phyloP scores from a whole-genome alignment of 2,888 invertebrate genomes.

The Latrodectus hesperus region DNA sequence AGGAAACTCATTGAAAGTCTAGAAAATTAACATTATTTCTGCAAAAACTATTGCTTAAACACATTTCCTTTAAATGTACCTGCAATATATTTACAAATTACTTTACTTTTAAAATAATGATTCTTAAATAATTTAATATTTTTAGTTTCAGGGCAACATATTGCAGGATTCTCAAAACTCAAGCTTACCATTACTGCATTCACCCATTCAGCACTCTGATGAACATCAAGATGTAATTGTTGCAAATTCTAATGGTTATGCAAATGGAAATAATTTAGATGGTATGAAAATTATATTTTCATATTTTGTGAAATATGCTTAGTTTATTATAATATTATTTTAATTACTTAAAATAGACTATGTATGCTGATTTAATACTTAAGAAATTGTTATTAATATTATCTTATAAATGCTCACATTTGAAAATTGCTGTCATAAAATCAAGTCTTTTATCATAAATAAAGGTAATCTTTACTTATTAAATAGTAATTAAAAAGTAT shows the following conservation, averaged over 20 bases:
- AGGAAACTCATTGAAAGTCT: no score
- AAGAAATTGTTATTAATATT: neutral
- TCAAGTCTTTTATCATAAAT: no score
- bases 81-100: no score
- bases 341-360: neutral
- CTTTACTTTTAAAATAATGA: no score
- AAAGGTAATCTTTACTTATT: no score
- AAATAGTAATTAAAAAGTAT: no score
- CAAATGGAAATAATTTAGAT: conserved; percentile 33
- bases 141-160: conserved; percentile 2
- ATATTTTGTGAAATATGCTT: neutral
- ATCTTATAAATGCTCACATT: neutral
- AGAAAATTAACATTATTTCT: no score
- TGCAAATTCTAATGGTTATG: conserved; percentile 1
- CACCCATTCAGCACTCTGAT: conserved; percentile 11
- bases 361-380: neutral
- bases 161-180: neutral
- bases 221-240: neutral
- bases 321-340: neutral
- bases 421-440: neutral
- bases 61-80: no score
- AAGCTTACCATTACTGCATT: neutral
- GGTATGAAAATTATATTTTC: neutral
- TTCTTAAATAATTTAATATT: neutral
- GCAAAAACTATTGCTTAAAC: no score